Conservation (phyloP, 2,113 vertebrate species). For the Calidris pugnax region DNA sequence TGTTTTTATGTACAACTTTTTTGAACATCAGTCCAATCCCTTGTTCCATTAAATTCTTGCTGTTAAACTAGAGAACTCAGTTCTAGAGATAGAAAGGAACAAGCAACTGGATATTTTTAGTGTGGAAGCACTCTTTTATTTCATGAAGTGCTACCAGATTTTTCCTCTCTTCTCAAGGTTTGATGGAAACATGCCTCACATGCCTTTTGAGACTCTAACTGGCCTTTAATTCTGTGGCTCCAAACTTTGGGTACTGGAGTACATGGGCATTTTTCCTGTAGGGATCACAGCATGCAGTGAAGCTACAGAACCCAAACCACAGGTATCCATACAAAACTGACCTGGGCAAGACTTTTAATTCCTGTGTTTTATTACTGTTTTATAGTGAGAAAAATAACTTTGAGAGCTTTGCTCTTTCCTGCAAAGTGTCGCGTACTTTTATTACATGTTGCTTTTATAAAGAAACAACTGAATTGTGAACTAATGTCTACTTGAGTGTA, state of each 20-base stretch:
- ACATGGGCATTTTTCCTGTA: background rate
- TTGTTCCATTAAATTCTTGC: background rate
- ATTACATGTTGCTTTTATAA: background rate
- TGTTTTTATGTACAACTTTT: background rate
- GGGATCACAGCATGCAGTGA: background rate
- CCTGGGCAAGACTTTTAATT: background rate
- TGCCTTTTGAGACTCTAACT: background rate
- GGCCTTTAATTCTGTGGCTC: background rate
- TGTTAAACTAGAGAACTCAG: background rate
- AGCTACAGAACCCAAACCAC: background rate
- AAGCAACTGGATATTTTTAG: background rate
- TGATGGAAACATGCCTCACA: background rate
- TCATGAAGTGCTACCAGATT: background rate
- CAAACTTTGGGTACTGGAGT: background rate
- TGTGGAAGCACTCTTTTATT: background rate
- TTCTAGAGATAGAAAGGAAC: background rate
- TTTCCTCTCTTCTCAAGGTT: background rate
- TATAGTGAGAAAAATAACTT: background rate
- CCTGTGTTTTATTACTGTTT: background rate
- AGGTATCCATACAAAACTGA: background rate
- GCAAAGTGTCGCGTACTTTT: accelerated
- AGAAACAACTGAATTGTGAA: background rate
- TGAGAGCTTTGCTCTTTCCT: accelerated
- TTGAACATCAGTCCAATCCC: background rate
- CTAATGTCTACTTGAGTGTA: background rate